A percentile compares a stretch with the other conserved stretches of the same genome.
These are phyloP conservation scores for Aythya baeri DNA, from an alignment of 2,113 vertebrate genomes.

Conservation along the genomic window DNA sequence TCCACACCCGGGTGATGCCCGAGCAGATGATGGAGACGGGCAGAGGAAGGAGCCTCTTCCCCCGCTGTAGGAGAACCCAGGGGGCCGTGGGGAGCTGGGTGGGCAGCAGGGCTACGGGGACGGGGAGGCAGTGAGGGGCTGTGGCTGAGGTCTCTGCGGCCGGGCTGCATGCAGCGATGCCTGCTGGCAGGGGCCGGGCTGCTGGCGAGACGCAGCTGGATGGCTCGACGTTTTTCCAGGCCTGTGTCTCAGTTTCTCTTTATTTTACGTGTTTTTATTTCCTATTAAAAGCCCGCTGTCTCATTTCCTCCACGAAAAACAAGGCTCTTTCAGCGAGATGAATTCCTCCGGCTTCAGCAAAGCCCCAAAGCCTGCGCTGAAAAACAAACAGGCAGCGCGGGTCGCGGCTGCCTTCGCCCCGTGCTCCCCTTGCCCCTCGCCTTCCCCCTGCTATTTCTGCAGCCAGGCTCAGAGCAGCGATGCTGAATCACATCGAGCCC, in stretches of 20 bases:
- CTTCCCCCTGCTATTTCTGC: background rate
- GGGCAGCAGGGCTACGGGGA: background rate
- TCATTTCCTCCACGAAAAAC: constrained; percentile 60
- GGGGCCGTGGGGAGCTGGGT: background rate
- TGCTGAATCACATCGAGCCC: background rate
- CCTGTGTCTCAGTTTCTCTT: constrained; percentile 8
- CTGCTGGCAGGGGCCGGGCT: constrained; percentile 50
- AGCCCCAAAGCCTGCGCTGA: background rate
- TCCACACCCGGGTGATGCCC: fast-evolving
- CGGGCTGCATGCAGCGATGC: background rate
- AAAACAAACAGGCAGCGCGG: background rate
- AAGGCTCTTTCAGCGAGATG: constrained; percentile 7
- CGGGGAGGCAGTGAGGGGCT: no score
- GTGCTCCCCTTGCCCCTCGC: fast-evolving
- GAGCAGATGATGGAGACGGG: no score
- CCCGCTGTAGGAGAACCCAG: background rate
- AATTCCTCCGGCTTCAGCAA: background rate
- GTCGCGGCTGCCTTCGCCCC: background rate
- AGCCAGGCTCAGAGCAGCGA: background rate
- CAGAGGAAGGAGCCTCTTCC: background rate
- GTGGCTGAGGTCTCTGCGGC: background rate
- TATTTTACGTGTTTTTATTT: constrained; percentile 55
- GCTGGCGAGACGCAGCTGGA: constrained; percentile 39
- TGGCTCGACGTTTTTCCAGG: constrained; percentile 44
- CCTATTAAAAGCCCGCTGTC: constrained; percentile 14